phyloP scores from a whole-genome alignment of 2,888 invertebrate genomes.

The Acanthosoma haemorrhoidale region DNA sequence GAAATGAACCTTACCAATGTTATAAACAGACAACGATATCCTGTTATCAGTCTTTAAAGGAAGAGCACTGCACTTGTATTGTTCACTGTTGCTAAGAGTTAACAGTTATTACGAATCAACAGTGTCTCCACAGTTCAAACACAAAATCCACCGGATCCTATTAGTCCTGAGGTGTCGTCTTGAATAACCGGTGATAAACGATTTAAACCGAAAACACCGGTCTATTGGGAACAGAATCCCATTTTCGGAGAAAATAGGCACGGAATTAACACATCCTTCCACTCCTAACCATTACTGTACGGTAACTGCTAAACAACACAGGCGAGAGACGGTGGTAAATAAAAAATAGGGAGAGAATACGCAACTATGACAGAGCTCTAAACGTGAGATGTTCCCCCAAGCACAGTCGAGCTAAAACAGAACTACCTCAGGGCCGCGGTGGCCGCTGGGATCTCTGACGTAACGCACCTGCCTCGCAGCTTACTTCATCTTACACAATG shows the following conservation, averaged over 20 bases:
- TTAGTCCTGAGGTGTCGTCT: background rate
- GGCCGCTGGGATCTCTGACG: background rate
- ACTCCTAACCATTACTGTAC: background rate
- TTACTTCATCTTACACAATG: conserved; percentile 4
- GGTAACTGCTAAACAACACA: background rate
- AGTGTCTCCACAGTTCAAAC: background rate
- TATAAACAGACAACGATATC: background rate
- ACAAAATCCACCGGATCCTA: background rate
- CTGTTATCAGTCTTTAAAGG: background rate
- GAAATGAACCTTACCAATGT: background rate
- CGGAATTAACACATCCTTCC: background rate
- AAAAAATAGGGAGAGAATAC: background rate
- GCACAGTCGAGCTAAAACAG: background rate
- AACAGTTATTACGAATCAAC: background rate
- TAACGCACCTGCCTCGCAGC: background rate
- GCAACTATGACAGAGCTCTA: background rate
- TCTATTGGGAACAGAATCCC: background rate
- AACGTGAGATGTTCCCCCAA: background rate
- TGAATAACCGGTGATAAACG: conserved; percentile 8
- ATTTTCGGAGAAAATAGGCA: background rate
- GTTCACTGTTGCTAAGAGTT: background rate
- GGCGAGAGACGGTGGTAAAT: background rate
- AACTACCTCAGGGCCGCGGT: background rate
- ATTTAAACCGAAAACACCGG: conserved; percentile 1
- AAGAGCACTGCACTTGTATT: background rate